Percentiles rank a stretch among this genome's conserved stretches.
Evolutionary conservation across 2,888 invertebrate species (phyloP).

Genomic region (Leuctra nigra): DNA sequence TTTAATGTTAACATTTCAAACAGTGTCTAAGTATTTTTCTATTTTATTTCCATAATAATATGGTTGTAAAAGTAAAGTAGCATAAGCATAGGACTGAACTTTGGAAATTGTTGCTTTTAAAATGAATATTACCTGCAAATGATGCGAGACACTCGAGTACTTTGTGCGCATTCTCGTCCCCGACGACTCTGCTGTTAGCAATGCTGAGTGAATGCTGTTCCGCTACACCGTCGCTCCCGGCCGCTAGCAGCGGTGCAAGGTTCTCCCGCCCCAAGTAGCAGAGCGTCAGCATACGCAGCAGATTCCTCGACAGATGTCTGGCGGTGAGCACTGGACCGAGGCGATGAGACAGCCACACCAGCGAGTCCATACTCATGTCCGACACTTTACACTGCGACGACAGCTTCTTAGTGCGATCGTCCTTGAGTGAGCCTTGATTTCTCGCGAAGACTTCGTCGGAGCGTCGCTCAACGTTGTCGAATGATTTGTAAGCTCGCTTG

Average conservation of each 20-base stretch:
- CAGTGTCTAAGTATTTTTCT: too few relatives aligned
- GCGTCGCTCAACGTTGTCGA: not conserved
- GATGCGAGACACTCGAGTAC: slow-evolving; percentile 87
- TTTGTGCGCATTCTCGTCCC: slow-evolving; percentile 76
- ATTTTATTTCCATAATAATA: too few relatives aligned
- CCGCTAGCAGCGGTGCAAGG: slow-evolving; percentile 37
- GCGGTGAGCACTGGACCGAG: slow-evolving; percentile 92
- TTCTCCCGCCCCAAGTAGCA: slow-evolving; percentile 87
- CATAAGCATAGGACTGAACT: too few relatives aligned
- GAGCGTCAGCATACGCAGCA: slow-evolving; percentile 87
- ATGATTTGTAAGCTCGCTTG: not conserved
- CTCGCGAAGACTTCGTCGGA: slow-evolving; percentile 1
- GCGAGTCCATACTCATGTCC: slow-evolving; percentile 80
- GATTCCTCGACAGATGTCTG: slow-evolving; percentile 80
- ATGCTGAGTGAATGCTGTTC: slow-evolving; percentile 55
- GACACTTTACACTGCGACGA: slow-evolving; percentile 38
- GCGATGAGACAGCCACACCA: slow-evolving; percentile 88
- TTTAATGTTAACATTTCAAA: too few relatives aligned
- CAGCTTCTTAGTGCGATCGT: slow-evolving; percentile 20
- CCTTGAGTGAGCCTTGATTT: slow-evolving; percentile 7
- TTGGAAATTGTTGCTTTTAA: too few relatives aligned
- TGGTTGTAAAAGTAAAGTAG: too few relatives aligned
- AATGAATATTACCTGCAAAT: slow-evolving; percentile 81
- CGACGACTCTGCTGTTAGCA: slow-evolving; percentile 56
- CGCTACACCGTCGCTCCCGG: slow-evolving; percentile 19